Evolutionary conservation across 1,140 invertebrate species (phyloP), one percentile per base, ranked within the genome.

Genomic region (Solen grandis): DNA sequence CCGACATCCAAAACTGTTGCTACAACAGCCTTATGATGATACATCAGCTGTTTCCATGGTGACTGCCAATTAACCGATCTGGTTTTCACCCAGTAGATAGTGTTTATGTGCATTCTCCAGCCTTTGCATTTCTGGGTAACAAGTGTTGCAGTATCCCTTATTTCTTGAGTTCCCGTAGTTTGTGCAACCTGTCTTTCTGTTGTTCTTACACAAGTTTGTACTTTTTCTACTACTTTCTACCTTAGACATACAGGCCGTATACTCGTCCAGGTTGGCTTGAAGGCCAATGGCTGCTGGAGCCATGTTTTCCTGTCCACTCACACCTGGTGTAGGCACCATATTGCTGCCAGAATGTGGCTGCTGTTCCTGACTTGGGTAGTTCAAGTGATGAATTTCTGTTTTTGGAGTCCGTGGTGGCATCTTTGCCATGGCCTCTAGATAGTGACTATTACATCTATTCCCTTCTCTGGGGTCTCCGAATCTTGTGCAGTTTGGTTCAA

Each of bases 131-230:
- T 65, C 8, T 35, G 35, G 33, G 22, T 14, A 77, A 59, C 84
- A 82, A 38, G 74, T 76, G 68, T 82, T 85, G 63, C 80, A 85
- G 29, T 72, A 80, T 0, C 81, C 81, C 46, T 74, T 50, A 13
- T 75, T 77, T 14, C 29, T 31, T 8, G 63, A 29, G 74, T 83
- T 85, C 3, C 80, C 84, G 52, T 41, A 82, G 46, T 82, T 82
- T 38, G 10, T 29, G 57, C 84, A 82, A n/a, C 75, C 75, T 50
- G 59, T 76, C 50, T 4, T 27, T 16, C 5, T 35, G 10, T 60
- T 36, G 46, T 78, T 78, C 33, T 55, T 59, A 50, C 75, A 78
- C 16, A 19, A 16, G 27, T 10, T 69, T 5, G 5, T 38, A 46
- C 3, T 78, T 27, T 60, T 78, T 19, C 50, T 78, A n/a, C 65